Evolutionary conservation across 2,888 invertebrate genomes (phyloP).

Genomic region (Hermodice carunculata): DNA sequence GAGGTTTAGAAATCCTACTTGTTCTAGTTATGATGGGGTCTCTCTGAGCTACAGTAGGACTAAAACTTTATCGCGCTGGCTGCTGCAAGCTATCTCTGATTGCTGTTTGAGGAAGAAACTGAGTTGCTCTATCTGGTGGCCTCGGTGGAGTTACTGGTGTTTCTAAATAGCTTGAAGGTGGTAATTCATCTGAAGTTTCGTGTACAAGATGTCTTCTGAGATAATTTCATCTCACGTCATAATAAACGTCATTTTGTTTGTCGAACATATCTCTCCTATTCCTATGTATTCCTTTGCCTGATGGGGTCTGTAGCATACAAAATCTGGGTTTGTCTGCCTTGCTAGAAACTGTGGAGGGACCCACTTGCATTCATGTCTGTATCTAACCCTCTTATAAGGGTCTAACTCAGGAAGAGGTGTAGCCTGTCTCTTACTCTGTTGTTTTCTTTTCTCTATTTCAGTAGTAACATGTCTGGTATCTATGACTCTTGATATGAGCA

Average conservation of each 20-base stretch:
- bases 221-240: too few species aligned
- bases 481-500: not conserved
- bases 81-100: too few species aligned
- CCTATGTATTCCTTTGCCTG: not conserved
- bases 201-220: too few species aligned
- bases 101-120: too few species aligned
- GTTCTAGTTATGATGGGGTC: too few species aligned
- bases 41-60: too few species aligned
- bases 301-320: not conserved
- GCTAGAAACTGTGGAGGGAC: not conserved
- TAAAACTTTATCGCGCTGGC: too few species aligned
- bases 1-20: too few species aligned
- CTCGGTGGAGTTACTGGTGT: too few species aligned
- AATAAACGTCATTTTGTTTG: not conserved
- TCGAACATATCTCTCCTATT: not conserved
- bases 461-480: not conserved
- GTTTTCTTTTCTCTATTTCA: not conserved
- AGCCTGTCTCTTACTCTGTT: not conserved
- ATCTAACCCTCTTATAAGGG: not conserved
- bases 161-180: too few species aligned
- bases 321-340: not conserved
- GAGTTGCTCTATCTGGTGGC: too few species aligned
- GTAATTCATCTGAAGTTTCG: too few species aligned
- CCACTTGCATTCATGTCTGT: not conserved
- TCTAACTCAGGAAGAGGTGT: not conserved